Base-by-base conservation (phyloP, 37 sponge, comb jelly and placozoan genomes). In the Chondrilla cf. caribensis region DNA sequence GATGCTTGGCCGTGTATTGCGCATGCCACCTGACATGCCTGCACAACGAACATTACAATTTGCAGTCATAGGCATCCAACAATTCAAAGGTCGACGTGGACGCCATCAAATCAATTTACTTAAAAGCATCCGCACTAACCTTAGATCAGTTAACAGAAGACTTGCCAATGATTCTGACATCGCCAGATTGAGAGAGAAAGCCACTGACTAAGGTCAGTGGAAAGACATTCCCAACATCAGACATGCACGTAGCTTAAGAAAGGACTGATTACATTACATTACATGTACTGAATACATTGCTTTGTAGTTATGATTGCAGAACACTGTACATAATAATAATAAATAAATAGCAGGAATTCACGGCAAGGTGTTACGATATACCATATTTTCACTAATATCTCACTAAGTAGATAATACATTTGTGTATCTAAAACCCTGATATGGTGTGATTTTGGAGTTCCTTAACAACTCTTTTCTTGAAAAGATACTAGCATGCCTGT, bases 1-100 rank as follows among this genome's bases (percentile, higher is more conserved):
- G 38, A 70, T 70, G 71, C 36, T 36, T 7, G 71, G 71, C 3
- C 71, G 32, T 70, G 37, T 70, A 70, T 31, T 70, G 71, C 71
- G 40, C 35, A 70, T 70, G 71, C 39, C 71, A 70, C 19, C 71
- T 29, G 71, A 70, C 71, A 70, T 38, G 5, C 71, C 71, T 33
- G 71, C 71, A 22, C 71, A 70, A 31, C 71, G 7, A 70, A 38
- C 71, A 36, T 29, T 70, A 36, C 71, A n/a, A n/a, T n/a, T n/a
- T n/a, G n/a, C n/a, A 22, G 22, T 70, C 14, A 8, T 29, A 36
- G 71, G 71, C 14, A 38, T 38, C 71, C 22, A 18, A 36, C 31
- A 70, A 19, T 70, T 29, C 71, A 70, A 70, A 29, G 71, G 71
- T 22, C 22, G 38, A 70, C 71, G 71, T 70, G 71, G 71, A 32